A percentile compares a stretch with the other conserved stretches of the same genome.
These are phyloP conservation scores for Heliconius himera DNA, from an alignment of 1,140 invertebrate species.

Conservation along the genomic window DNA sequence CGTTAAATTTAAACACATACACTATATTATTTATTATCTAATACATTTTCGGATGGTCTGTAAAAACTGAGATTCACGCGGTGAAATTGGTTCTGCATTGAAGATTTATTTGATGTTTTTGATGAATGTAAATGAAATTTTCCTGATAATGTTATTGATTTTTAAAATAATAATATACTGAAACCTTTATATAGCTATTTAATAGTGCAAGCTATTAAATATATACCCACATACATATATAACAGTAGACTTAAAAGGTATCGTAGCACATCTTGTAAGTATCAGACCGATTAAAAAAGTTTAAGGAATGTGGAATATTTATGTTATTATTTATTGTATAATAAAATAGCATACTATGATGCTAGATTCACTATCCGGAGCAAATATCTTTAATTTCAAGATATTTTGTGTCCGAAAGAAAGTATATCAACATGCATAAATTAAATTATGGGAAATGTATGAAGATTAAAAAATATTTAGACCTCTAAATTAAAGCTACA, in stretches of 20 bases:
- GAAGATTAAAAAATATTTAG: no score
- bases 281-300: no score
- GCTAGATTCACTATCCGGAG: not conserved
- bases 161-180: not conserved
- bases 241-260: no score
- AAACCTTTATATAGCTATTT: not conserved
- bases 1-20: slow-evolving; percentile 67
- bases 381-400: no score
- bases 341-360: not conserved
- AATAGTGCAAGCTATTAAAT: not conserved
- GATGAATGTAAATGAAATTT: not conserved
- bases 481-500: no score
- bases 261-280: no score
- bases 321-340: no score
- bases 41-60: slow-evolving; percentile 61
- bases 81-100: not conserved
- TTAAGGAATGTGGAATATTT: no score
- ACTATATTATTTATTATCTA: slow-evolving; percentile 73
- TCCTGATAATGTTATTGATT: not conserved
- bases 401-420: no score
- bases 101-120: not conserved
- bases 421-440: no score
- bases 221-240: not conserved
- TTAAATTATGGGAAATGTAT: no score
- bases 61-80: slow-evolving; percentile 49